Percentiles rank a stretch among this genome's conserved stretches.
These are phyloP conservation scores for Zeus faber DNA, from an alignment of 2,113 vertebrate genomes.

Conservation along the genomic window DNA sequence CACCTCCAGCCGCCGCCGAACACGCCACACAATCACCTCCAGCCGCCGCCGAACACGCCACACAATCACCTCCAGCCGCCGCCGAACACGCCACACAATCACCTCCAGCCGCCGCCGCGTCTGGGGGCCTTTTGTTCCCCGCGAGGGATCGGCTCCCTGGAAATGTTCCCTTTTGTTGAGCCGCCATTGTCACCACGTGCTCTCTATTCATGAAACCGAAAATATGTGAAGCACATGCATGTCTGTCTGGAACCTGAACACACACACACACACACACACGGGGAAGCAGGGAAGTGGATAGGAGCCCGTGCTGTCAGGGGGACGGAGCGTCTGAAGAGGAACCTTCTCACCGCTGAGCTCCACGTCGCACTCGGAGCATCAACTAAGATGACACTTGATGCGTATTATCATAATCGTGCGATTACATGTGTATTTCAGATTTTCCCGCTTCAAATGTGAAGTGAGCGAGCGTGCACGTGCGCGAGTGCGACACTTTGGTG, in stretches of 20 bases:
- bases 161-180: conserved; percentile 12
- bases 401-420: conserved; percentile 69
- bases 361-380: conserved; percentile 44
- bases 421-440: conserved; percentile 74
- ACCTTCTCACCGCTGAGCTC: conserved; percentile 33
- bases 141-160: background rate
- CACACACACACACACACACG: background rate
- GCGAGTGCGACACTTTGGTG: too few relatives aligned
- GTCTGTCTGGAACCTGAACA: too few relatives aligned
- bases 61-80: conserved; percentile 4
- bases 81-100: conserved; percentile 21
- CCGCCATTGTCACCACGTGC: background rate
- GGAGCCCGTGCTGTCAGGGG: conserved; percentile 28
- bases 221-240: too few relatives aligned
- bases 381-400: conserved; percentile 71
- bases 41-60: conserved; percentile 10
- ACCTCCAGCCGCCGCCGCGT: background rate
- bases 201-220: conserved; percentile 3
- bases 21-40: conserved; percentile 19
- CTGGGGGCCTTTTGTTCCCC: conserved; percentile 5
- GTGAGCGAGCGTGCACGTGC: conserved; percentile 22
- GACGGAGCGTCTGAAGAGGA: conserved; percentile 35
- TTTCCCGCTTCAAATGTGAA: conserved; percentile 51
- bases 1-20: background rate
- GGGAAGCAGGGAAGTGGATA: conserved; percentile 38